Conservation (phyloP, 2,888 invertebrate genomes). For the Gerris lacustris region DNA sequence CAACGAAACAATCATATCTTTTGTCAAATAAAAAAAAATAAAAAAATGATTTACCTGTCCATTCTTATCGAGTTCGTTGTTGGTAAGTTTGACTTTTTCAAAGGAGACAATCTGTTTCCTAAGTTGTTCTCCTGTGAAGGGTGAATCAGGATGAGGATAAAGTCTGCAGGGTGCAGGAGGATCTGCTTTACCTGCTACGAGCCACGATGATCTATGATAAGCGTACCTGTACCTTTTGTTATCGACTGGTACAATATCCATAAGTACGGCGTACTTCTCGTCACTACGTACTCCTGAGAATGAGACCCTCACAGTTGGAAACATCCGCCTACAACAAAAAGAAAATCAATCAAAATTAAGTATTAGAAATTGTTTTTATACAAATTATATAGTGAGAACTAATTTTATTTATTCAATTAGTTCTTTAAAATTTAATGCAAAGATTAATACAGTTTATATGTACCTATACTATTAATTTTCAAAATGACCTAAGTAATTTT, state of each 20-base stretch:
- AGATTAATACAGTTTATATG: too few species aligned
- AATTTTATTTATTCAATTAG: too few species aligned
- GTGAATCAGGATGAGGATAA: conserved; percentile 67
- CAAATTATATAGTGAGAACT: too few species aligned
- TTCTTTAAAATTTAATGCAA: too few species aligned
- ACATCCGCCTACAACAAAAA: conserved; percentile 55
- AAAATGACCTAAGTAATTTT: too few species aligned
- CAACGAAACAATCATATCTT: too few species aligned
- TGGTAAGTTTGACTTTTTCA: conserved; percentile 72
- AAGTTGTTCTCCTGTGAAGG: conserved; percentile 63
- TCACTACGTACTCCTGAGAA: conserved; percentile 56
- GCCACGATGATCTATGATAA: conserved; percentile 69
- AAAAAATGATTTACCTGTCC: conserved; percentile 36
- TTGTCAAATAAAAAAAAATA: conserved; percentile 38
- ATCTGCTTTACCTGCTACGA: conserved; percentile 71
- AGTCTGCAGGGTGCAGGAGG: conserved; percentile 57
- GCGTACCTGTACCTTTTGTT: conserved; percentile 67
- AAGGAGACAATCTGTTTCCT: conserved; percentile 66
- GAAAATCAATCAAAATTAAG: not conserved
- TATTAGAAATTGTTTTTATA: too few species aligned
- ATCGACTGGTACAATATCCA: conserved; percentile 71
- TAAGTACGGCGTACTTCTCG: conserved; percentile 56
- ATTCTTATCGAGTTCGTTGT: conserved; percentile 67
- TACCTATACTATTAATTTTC: too few species aligned
- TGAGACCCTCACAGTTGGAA: conserved; percentile 63